Percentiles rank a stretch among this genome's conserved stretches.
phyloP scores from a whole-genome alignment of 2,113 vertebrate species.

The Muntiacus reevesi region DNA sequence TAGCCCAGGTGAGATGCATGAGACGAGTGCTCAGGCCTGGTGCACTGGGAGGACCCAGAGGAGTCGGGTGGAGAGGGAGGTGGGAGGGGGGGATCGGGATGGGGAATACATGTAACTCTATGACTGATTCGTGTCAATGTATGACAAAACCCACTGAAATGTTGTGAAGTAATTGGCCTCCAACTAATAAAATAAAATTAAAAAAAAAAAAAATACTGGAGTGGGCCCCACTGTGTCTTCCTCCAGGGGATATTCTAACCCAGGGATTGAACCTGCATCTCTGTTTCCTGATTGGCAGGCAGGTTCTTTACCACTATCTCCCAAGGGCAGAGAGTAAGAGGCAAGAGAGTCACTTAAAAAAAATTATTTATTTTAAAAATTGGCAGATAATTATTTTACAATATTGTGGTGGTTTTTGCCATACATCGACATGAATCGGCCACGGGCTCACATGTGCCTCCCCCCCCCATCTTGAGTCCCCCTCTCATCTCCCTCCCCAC shows the following conservation, averaged over 20 bases:
- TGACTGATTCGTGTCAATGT: too few relatives aligned
- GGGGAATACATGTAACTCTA: too few relatives aligned
- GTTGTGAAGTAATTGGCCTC: too few relatives aligned
- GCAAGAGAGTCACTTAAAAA: neutral
- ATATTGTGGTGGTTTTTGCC: neutral
- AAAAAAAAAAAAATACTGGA: too few relatives aligned
- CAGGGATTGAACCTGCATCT: neutral
- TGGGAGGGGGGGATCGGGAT: too few relatives aligned
- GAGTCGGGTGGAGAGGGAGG: too few relatives aligned
- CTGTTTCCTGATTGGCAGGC: neutral
- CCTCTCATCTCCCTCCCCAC: neutral
- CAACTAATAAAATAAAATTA: too few relatives aligned
- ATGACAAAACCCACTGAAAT: too few relatives aligned
- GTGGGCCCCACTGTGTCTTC: neutral
- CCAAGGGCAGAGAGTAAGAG: neutral
- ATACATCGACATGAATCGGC: neutral
- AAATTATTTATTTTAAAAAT: neutral
- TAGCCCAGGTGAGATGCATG: too few relatives aligned
- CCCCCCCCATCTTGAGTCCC: neutral
- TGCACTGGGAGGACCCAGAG: too few relatives aligned
- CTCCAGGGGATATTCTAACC: neutral
- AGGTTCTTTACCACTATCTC: neutral
- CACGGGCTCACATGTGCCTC: accelerated
- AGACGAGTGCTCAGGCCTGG: too few relatives aligned
- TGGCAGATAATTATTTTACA: neutral